Conservation (phyloP, 2,113 vertebrate genomes). For the Hylia prasina region DNA sequence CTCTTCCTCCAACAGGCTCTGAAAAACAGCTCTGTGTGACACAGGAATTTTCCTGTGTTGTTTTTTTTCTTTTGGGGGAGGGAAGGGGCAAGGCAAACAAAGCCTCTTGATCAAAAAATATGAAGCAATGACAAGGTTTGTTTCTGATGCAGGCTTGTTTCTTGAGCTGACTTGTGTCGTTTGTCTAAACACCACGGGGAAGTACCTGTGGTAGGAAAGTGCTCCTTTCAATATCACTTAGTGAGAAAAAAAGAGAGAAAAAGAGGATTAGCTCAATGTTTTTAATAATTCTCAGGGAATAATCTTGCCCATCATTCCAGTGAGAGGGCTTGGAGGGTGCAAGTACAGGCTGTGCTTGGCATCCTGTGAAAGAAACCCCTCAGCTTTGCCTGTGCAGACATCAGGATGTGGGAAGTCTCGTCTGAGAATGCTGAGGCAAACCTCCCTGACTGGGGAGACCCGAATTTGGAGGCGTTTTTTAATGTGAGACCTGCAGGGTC, state of each 20-base stretch:
- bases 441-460: background rate
- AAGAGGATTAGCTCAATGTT: background rate
- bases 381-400: background rate
- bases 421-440: background rate
- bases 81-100: too few relatives aligned
- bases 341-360: background rate
- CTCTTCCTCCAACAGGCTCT: background rate
- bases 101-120: too few relatives aligned
- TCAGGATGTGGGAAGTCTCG: background rate
- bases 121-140: background rate
- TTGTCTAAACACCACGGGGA: background rate
- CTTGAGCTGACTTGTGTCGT: background rate
- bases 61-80: too few relatives aligned
- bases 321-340: background rate
- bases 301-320: background rate
- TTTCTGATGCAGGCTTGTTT: background rate
- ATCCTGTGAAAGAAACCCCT: background rate
- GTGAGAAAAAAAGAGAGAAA: background rate
- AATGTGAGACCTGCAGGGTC: rapidly evolving
- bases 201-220: background rate
- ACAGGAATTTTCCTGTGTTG: background rate
- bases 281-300: background rate
- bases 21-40: background rate
- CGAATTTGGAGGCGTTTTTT: background rate
- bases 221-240: background rate